These are phyloP conservation scores for Sinella curviseta DNA, from an alignment of 1,140 invertebrate species.

Conservation along the genomic window DNA sequence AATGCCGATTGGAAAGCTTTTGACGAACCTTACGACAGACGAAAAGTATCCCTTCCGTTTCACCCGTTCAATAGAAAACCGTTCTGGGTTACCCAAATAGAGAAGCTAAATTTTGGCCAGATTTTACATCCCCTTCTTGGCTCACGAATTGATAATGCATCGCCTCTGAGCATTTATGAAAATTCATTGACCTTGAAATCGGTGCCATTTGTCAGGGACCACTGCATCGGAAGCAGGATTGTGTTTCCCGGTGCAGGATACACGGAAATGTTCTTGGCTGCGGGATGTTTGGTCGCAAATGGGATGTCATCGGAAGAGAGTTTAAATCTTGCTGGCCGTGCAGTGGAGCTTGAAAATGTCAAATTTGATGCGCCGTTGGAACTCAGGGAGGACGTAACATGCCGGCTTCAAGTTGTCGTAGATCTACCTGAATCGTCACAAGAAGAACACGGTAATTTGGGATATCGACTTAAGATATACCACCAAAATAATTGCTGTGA, in stretches of 20 bases:
- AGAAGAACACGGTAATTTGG: no score
- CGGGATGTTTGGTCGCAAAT: neutral
- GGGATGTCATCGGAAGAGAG: no score
- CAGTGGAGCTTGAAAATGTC: neutral
- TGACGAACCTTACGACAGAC: neutral
- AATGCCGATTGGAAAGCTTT: neutral
- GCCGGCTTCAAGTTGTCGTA: neutral
- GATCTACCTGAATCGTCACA: no score
- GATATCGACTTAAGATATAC: no score
- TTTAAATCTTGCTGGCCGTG: neutral
- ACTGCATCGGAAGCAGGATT: neutral
- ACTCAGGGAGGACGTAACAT: no score
- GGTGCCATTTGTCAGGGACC: neutral
- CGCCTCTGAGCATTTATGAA: neutral
- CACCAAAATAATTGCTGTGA: neutral
- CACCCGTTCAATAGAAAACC: neutral
- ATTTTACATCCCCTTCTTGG: conserved; percentile 1
- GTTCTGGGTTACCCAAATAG: neutral
- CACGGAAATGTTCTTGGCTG: neutral
- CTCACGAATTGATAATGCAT: neutral
- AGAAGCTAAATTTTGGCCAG: neutral
- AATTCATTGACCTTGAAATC: neutral
- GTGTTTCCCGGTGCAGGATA: neutral
- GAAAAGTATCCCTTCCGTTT: neutral
- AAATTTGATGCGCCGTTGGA: neutral